Evolutionary conservation across 2,888 invertebrate genomes (phyloP).

Genomic region (Cosmia trapezina): DNA sequence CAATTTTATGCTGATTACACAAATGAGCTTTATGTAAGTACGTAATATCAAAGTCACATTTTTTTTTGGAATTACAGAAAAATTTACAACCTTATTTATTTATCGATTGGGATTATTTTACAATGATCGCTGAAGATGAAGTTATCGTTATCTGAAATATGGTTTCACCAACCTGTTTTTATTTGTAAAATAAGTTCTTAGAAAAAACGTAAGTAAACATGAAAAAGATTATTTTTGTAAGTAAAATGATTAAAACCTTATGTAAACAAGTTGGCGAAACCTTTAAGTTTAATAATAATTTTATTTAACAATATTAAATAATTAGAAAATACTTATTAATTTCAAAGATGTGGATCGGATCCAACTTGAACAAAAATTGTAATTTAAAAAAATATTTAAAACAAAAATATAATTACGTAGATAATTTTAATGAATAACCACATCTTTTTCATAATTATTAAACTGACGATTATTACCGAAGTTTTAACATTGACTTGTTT

Average conservation of each 20-base stretch:
- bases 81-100: conserved; percentile 88
- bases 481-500: conserved; percentile 80
- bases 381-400: not conserved
- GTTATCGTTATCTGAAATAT: conserved; percentile 55
- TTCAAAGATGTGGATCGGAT: conserved; percentile 43
- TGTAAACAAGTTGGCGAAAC: conserved; percentile 57
- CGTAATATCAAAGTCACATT: conserved; percentile 87
- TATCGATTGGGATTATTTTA: conserved; percentile 81
- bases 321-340: conserved; percentile 48
- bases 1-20: conserved; percentile 87
- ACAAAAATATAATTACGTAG: not conserved
- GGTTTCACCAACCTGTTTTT: conserved; percentile 56
- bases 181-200: not conserved
- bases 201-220: not conserved
- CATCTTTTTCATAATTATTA: conserved; percentile 64
- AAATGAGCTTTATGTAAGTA: conserved; percentile 83
- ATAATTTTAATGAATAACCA: conserved; percentile 52
- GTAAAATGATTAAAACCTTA: conserved; percentile 4
- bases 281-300: conserved; percentile 51
- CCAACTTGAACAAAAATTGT: conserved; percentile 2
- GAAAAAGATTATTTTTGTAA: not conserved
- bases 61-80: conserved; percentile 82
- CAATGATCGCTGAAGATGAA: conserved; percentile 77
- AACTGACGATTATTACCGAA: conserved; percentile 70
- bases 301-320: conserved; percentile 56